Evolutionary conservation across 2,113 vertebrate species (phyloP).

Genomic region (Phycodurus eques): DNA sequence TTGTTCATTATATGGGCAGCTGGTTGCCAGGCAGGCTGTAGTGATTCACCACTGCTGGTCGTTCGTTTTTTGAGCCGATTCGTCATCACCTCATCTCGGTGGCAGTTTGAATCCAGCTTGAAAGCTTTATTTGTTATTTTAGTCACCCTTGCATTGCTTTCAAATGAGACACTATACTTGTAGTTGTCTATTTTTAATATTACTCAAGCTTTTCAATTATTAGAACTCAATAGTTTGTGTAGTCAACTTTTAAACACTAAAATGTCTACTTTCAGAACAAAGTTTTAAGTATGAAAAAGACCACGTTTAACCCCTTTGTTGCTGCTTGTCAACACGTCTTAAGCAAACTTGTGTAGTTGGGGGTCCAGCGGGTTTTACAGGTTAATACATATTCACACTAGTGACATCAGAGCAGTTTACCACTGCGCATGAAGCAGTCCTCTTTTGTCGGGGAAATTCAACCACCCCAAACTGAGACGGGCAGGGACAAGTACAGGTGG

Average conservation of each 20-base stretch:
- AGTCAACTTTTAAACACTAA: not conserved
- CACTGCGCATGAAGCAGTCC: too few species aligned
- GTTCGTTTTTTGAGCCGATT: not conserved
- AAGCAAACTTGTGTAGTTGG: not conserved
- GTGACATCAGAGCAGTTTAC: too few species aligned
- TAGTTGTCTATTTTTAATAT: not conserved
- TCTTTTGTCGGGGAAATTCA: too few species aligned
- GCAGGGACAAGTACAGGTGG: too few species aligned
- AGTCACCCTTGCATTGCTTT: too few species aligned
- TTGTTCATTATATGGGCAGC: too few species aligned
- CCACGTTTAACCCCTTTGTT: not conserved
- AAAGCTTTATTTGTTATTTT: too few species aligned
- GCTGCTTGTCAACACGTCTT: not conserved
- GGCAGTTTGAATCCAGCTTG: not conserved
- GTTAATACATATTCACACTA: too few species aligned
- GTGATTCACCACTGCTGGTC: not conserved
- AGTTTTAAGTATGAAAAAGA: not conserved
- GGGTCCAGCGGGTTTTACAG: not conserved
- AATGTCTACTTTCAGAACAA: too few species aligned
- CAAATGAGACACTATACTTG: too few species aligned
- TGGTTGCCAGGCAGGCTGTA: not conserved
- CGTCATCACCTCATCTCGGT: not conserved
- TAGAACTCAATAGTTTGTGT: not conserved
- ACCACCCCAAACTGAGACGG: too few species aligned
- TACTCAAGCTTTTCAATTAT: not conserved